Conservation (phyloP, 1,140 invertebrate genomes). For the Parasteatoda tepidariorum region DNA sequence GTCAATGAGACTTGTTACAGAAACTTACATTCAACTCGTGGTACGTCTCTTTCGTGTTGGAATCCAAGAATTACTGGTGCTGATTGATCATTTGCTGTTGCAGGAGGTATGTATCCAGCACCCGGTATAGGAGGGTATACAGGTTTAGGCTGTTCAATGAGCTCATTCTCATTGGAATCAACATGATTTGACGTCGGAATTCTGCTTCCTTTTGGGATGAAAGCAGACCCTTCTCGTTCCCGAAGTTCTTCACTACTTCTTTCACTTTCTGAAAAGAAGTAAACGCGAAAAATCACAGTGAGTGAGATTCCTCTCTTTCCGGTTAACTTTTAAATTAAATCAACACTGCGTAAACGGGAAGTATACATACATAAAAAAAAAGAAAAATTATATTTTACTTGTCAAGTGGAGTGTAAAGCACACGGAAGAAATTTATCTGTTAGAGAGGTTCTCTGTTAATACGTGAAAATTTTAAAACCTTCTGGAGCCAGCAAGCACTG, state of each 20-base stretch:
- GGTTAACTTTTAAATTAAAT: too few species aligned
- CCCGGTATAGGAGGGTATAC: conserved; percentile 34
- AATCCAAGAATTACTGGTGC: conserved; percentile 17
- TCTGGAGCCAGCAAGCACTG: too few species aligned
- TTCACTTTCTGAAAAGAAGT: conserved; percentile 20
- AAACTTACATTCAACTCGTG: conserved; percentile 55
- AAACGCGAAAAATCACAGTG: too few species aligned
- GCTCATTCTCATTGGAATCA: conserved; percentile 34
- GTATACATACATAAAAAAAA: too few species aligned
- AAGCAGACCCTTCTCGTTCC: background rate
- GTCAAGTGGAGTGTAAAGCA: too few species aligned
- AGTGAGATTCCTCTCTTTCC: too few species aligned
- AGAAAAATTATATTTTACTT: too few species aligned
- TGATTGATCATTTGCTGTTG: conserved; percentile 2
- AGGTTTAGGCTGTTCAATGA: conserved; percentile 39
- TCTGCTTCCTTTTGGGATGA: background rate
- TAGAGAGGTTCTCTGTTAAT: too few species aligned
- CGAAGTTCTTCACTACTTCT: conserved; percentile 6
- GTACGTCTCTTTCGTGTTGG: conserved; percentile 50
- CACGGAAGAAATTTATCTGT: too few species aligned
- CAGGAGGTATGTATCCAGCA: conserved; percentile 38
- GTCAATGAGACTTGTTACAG: too few species aligned
- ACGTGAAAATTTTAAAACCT: too few species aligned
- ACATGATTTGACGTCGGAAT: background rate
- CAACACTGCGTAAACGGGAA: too few species aligned